phyloP scores from a whole-genome alignment of 2,888 invertebrate species.

The Palloptera scutellata region DNA sequence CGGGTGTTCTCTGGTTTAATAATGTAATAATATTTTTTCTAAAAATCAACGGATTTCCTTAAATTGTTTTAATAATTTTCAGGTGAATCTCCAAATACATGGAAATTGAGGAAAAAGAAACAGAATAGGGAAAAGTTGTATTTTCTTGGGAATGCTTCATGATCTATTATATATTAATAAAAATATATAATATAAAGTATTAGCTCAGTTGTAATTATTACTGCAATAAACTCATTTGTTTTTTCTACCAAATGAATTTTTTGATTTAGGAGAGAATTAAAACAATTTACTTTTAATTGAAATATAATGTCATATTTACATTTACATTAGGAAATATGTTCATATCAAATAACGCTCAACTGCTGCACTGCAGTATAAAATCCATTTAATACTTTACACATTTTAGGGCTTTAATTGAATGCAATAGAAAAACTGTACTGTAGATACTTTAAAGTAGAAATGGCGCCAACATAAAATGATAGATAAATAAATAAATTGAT shows the following conservation, averaged over 20 bases:
- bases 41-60: background rate
- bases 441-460: conserved; percentile 14
- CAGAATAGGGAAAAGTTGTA: too few relatives aligned
- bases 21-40: background rate
- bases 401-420: background rate
- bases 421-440: background rate
- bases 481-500: conserved; percentile 54
- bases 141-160: too few relatives aligned
- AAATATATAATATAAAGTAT: too few relatives aligned
- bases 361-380: background rate
- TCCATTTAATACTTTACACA: background rate
- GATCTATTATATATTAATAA: too few relatives aligned
- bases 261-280: conserved; percentile 28
- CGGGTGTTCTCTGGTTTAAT: conserved; percentile 10
- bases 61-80: background rate
- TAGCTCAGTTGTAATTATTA: too few relatives aligned
- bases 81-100: background rate
- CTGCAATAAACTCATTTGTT: too few relatives aligned
- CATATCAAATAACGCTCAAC: background rate
- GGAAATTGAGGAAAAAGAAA: background rate
- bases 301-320: conserved; percentile 30
- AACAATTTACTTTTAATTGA: conserved; percentile 33
- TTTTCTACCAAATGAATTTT: conserved; percentile 1
- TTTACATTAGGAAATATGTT: conserved; percentile 21
- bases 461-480: conserved; percentile 48